phyloP scores from a whole-genome alignment of 2,888 invertebrate genomes.

The Panopea generosa region DNA sequence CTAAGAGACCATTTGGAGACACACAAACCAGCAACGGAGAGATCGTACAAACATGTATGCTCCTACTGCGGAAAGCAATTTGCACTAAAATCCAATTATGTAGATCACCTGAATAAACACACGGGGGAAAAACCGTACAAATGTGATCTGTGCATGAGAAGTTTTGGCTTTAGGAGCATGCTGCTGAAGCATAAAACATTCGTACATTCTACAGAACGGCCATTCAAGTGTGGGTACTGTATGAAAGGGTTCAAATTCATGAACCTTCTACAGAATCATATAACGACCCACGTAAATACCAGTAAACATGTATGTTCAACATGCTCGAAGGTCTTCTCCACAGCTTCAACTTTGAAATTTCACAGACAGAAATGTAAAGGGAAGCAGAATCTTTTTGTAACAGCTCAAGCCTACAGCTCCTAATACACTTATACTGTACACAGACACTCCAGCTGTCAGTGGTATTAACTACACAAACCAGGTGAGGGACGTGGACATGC shows the following conservation, averaged over 20 bases:
- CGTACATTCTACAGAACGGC: conserved; percentile 68
- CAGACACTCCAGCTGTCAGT: conserved; percentile 2
- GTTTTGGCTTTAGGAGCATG: conserved; percentile 72
- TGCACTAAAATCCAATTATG: conserved; percentile 64
- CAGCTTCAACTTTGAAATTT: conserved; percentile 59
- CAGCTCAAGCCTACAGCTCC: background rate
- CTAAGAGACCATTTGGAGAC: conserved; percentile 71
- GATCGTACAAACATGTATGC: conserved; percentile 69
- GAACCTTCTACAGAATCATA: conserved; percentile 65
- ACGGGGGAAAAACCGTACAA: conserved; percentile 73
- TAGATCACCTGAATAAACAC: conserved; percentile 76
- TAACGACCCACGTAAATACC: conserved; percentile 68
- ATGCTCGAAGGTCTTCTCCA: conserved; percentile 65
- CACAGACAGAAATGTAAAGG: conserved; percentile 68
- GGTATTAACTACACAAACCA: too few relatives aligned
- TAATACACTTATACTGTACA: conserved; percentile 14
- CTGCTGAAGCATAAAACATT: conserved; percentile 70
- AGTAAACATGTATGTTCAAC: conserved; percentile 66
- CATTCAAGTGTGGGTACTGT: conserved; percentile 70
- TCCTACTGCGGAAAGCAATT: conserved; percentile 68
- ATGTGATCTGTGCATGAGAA: conserved; percentile 69
- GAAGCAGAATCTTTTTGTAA: background rate
- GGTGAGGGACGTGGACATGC: too few relatives aligned
- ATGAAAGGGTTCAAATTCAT: conserved; percentile 73
- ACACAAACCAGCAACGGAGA: conserved; percentile 66